Base-by-base conservation (phyloP, 2,888 invertebrate species). In the Macropis europaea region DNA sequence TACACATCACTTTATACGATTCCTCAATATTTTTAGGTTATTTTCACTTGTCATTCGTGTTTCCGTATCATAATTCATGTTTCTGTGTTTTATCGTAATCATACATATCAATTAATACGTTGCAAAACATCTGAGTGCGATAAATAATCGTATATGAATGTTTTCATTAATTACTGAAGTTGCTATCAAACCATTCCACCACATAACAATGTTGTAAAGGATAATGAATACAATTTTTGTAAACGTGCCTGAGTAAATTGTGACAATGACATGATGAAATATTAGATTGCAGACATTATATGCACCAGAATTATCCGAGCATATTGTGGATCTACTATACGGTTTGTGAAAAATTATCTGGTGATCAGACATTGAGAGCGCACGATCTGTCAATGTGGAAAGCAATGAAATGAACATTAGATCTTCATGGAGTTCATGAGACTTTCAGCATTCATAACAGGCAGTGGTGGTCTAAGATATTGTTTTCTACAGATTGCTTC, bases 241-340 rank as follows among this genome's bases (percentile, higher is more conserved):
- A 28, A 62, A 17, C 7, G 6, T 7, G n/a, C 43, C 7, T 24
- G 2, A 22, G 22, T 2, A 30, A 15, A 34, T 32, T 50, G 19
- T 30, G 6, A 26, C 54, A 32, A 15, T 15, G 26, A 36, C 32
- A 7, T 19, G 6, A 6, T 13, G 9, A 15, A 15, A 9, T 2
- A 92, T 30, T 90, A 96, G 96, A 94, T 90, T 94, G 94, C 84
- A 93, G 96, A 73, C 91, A 92, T 81, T 94, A 94, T 86, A 92
- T 95, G 89, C 91, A 92, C 89, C 91, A 93, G 61, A 93, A 95
- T 76, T 94, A 91, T 87, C 94, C 94, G 53, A 91, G 90, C 84
- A 86, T 94, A 30, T 90, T 96, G 73, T 93, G 95, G 78, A 91
- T 92, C 50, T 96, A 94, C 89, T 96, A 96, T 88, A 90, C 90